These are phyloP conservation scores for Standfussiana lucernea DNA, from an alignment of 2,888 invertebrate genomes.

Conservation along the genomic window DNA sequence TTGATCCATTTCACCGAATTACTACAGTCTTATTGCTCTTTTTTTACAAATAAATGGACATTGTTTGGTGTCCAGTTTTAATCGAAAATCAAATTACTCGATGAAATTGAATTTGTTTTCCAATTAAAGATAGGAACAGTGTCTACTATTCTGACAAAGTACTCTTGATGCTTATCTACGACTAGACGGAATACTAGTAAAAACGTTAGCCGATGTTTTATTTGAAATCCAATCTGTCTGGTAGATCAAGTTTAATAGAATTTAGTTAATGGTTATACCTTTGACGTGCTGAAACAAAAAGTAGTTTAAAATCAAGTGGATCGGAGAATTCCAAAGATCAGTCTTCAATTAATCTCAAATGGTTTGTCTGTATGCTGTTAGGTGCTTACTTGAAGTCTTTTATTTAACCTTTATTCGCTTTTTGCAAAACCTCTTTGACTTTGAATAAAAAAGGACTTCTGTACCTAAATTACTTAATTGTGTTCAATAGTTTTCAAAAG, in stretches of 20 bases:
- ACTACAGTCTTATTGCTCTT: neutral
- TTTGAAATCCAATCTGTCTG: conserved; percentile 24
- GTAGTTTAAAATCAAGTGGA: neutral
- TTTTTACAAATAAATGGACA: neutral
- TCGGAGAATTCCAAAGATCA: neutral
- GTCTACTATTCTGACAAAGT: neutral
- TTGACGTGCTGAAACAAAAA: conserved; percentile 15
- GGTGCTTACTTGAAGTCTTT: conserved; percentile 1
- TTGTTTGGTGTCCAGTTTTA: neutral
- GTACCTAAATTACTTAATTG: neutral
- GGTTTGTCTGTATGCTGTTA: neutral
- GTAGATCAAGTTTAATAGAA: conserved; percentile 17
- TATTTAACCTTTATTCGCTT: conserved; percentile 3
- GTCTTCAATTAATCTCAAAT: conserved; percentile 11
- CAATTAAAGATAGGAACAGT: neutral
- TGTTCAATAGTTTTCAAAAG: neutral
- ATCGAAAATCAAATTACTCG: neutral
- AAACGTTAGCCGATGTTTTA: conserved; percentile 15
- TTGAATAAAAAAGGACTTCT: neutral
- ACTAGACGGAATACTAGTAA: conserved; percentile 10
- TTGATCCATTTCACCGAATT: neutral
- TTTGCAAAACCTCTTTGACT: conserved; percentile 3
- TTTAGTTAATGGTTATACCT: conserved; percentile 3
- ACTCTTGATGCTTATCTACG: neutral
- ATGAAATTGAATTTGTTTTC: neutral